phyloP scores from a whole-genome alignment of 2,113 vertebrate species.

The Vombatus ursinus region DNA sequence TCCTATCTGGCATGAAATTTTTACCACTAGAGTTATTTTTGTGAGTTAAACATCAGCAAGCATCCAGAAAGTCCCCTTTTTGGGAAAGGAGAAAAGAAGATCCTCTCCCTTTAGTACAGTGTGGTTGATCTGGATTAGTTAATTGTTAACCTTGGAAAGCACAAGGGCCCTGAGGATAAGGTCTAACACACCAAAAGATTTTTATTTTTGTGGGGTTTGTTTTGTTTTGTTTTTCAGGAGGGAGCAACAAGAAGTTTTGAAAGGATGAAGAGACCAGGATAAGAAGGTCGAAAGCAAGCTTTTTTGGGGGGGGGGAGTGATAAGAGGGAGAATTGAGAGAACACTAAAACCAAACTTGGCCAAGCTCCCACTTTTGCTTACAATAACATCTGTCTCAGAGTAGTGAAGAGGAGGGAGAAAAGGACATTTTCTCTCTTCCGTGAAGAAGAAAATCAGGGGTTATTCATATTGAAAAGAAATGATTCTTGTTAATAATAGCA shows the following conservation, averaged over 20 bases:
- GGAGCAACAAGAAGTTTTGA: background rate
- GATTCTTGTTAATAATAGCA: background rate
- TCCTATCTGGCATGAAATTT: background rate
- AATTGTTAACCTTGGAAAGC: background rate
- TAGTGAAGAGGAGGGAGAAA: background rate
- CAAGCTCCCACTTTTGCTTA: background rate
- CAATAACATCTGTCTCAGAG: background rate
- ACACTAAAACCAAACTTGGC: background rate
- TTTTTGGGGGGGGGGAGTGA: background rate
- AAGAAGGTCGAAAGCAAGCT: background rate
- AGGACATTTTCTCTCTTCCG: background rate
- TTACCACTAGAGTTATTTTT: conserved; percentile 24
- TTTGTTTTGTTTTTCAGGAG: too few relatives aligned
- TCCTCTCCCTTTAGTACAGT: background rate
- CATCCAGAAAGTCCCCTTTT: background rate
- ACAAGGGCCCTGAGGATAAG: background rate
- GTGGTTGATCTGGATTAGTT: background rate
- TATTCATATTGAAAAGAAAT: background rate
- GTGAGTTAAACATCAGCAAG: background rate
- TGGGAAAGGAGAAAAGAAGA: background rate
- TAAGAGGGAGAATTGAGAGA: conserved; percentile 14
- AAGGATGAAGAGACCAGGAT: background rate
- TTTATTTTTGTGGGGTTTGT: background rate
- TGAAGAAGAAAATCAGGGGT: background rate
- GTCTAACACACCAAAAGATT: background rate